These are phyloP conservation scores for Glyptemys insculpta DNA, from an alignment of 2,797 vertebrate genomes.

Conservation along the genomic window DNA sequence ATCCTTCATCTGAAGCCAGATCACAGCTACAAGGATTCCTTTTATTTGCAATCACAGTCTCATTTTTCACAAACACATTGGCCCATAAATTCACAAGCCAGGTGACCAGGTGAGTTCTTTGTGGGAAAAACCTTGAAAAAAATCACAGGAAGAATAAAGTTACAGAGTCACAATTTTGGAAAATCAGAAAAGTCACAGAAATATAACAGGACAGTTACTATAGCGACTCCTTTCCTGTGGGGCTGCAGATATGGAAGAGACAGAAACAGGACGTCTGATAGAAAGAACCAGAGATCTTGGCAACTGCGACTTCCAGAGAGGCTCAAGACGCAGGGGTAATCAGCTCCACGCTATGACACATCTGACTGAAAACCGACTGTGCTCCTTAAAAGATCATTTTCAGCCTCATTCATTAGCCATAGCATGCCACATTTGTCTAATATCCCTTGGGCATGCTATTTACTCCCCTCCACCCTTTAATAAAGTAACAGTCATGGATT, in stretches of 20 bases:
- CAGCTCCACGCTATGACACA: neutral
- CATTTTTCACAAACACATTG: neutral
- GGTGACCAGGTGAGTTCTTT: neutral
- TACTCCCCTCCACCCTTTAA: neutral
- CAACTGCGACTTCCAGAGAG: neutral
- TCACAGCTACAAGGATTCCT: neutral
- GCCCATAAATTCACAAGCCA: neutral
- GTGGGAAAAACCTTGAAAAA: neutral
- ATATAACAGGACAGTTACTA: neutral
- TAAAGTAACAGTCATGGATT: neutral
- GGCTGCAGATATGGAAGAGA: neutral
- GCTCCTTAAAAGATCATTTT: neutral
- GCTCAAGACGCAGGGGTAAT: neutral
- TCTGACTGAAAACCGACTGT: neutral
- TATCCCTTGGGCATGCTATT: rapidly evolving
- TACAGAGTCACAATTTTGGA: neutral
- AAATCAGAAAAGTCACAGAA: neutral
- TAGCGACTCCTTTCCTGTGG: neutral
- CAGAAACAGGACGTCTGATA: neutral
- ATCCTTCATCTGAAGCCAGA: neutral
- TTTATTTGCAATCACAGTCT: neutral
- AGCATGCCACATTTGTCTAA: neutral
- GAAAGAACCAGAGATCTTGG: neutral
- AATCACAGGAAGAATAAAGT: neutral
- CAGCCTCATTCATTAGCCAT: neutral